These are phyloP conservation scores for Pelagia noctiluca DNA, from an alignment of 30 jellyfish, hydroid and myxozoan genomes.

Conservation along the genomic window DNA sequence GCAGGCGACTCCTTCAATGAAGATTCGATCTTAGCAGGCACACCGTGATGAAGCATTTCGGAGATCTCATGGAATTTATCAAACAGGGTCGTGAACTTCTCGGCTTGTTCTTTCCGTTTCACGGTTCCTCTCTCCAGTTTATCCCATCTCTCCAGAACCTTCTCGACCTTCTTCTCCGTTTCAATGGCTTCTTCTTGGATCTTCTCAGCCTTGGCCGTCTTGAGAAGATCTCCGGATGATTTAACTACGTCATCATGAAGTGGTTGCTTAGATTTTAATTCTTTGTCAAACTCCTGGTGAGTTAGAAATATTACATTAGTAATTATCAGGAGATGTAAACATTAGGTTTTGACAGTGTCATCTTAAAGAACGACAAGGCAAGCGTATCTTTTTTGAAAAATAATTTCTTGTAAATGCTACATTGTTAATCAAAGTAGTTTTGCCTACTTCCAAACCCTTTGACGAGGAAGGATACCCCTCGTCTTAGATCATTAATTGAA, in stretches of 20 bases:
- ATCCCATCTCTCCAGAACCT: conserved; percentile 72
- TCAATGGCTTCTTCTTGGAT: conserved; percentile 70
- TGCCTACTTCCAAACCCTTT: too few relatives aligned
- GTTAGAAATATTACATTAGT: too few relatives aligned
- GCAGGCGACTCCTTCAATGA: conserved; percentile 62
- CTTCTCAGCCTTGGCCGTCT: conserved; percentile 60
- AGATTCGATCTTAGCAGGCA: conserved; percentile 71
- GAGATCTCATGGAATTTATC: conserved; percentile 42
- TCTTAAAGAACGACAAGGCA: too few relatives aligned
- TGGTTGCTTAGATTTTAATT: conserved; percentile 59
- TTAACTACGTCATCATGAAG: conserved; percentile 46
- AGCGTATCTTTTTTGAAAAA: too few relatives aligned
- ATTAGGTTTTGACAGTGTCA: too few relatives aligned
- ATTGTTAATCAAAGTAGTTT: too few relatives aligned
- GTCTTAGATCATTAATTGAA: too few relatives aligned
- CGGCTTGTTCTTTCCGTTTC: conserved; percentile 30
- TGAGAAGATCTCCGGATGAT: conserved; percentile 49
- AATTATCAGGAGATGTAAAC: too few relatives aligned
- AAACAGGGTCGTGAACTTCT: conserved; percentile 22
- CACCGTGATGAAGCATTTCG: conserved; percentile 47
- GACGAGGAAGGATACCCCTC: too few relatives aligned
- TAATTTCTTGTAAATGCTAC: too few relatives aligned
- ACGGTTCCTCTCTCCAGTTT: conserved; percentile 30
- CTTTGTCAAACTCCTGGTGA: conserved; percentile 56
- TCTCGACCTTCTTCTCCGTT: conserved; percentile 55